phyloP scores from a whole-genome alignment of 2,113 vertebrate genomes.

The Lepus europaeus region DNA sequence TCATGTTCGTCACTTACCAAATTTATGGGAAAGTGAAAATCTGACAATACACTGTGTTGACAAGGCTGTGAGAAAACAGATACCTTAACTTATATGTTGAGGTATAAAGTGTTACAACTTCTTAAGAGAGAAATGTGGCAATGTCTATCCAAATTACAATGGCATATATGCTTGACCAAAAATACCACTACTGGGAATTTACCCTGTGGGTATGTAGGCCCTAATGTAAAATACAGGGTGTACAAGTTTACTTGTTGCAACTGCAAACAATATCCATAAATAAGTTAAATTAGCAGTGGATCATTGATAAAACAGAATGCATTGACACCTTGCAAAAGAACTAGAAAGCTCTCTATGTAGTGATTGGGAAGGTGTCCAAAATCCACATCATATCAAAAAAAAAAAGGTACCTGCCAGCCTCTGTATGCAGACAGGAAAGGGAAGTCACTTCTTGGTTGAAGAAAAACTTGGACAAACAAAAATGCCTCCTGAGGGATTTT shows the following conservation, averaged over 20 bases:
- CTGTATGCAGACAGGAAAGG: too few species aligned
- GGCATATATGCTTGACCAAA: neutral
- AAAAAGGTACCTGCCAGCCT: neutral
- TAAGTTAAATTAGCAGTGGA: neutral
- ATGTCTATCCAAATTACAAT: slow-evolving; percentile 22
- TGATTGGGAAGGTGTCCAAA: neutral
- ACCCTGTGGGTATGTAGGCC: neutral
- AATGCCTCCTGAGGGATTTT: too few species aligned
- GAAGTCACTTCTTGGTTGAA: too few species aligned
- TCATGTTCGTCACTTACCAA: neutral
- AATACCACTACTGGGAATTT: slow-evolving; percentile 1
- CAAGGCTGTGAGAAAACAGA: neutral
- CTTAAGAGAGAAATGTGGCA: neutral
- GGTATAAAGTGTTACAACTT: neutral
- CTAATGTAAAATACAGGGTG: neutral
- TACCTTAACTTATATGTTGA: neutral
- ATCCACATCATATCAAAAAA: neutral
- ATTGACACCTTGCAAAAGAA: slow-evolving; percentile 23
- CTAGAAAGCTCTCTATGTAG: neutral
- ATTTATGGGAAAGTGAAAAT: neutral
- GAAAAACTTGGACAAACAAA: too few species aligned
- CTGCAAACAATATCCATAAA: slow-evolving; percentile 40
- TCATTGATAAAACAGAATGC: neutral
- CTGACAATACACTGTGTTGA: neutral
- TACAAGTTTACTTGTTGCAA: neutral